Evolutionary conservation across 2,888 invertebrate genomes (phyloP), one percentile per base, ranked within the genome.

Genomic region (Sabatieria punctata): DNA sequence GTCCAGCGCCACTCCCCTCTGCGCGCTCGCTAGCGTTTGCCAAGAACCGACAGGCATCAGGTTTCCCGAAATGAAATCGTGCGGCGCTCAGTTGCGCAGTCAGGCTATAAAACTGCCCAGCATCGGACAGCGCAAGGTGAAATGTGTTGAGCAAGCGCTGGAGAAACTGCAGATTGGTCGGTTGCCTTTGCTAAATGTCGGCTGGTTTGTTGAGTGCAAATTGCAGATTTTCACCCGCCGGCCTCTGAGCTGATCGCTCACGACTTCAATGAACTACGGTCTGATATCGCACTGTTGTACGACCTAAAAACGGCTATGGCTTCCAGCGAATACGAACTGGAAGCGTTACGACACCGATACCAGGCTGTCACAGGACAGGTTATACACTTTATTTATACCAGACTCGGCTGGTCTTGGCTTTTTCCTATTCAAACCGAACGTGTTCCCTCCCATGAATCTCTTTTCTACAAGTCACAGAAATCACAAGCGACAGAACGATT

Each of bases 121-220:
- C 63, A 81, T 97, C 49, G 97, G 97, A 0, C 93, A 93, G 68
- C 85, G 95, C 65, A 97, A 95, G 68, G 79, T 83, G 33, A 95
- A 95, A 68, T 89, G 89, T 2, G 82, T 97, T 46, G 95, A 97
- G 66, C 85, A 85, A 64, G 80, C 89, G 53, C 71, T 97, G 78
- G 80, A 68, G 77, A 93, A 67, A 85, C 88, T 86, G 35, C 54
- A 54, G n/a, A n/a, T n/a, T n/a, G n/a, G n/a, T n/a, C n/a, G n/a
- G n/a, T n/a, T n/a, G n/a, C n/a, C n/a, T n/a, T n/a, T n/a, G n/a
- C n/a, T n/a, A n/a, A n/a, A n/a, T n/a, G n/a, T n/a, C n/a, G n/a
- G n/a, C n/a, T n/a, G n/a, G n/a, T n/a, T n/a, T n/a, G n/a, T n/a
- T n/a, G n/a, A n/a, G n/a, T n/a, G n/a, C n/a, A n/a, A n/a, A 36